These are phyloP conservation scores for Drosophila subobscura DNA, from an alignment of 1,140 invertebrate genomes.

Conservation along the genomic window DNA sequence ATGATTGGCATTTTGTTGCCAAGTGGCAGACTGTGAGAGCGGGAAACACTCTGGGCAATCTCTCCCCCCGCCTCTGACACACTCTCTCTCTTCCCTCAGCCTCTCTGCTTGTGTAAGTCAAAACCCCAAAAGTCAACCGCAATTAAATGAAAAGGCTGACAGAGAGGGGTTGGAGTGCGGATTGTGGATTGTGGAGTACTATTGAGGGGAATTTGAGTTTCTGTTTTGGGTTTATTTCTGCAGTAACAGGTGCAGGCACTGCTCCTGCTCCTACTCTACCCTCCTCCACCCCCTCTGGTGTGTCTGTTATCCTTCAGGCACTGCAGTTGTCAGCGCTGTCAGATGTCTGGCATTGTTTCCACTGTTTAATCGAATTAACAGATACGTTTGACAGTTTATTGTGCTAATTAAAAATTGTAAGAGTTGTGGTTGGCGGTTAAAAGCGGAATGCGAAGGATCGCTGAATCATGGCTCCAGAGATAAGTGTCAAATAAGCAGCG, in stretches of 20 bases:
- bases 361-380: constrained; percentile 65
- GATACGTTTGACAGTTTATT: constrained; percentile 60
- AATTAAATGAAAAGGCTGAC: constrained; percentile 76
- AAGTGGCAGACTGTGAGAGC: constrained; percentile 29
- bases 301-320: constrained; percentile 10
- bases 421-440: background rate
- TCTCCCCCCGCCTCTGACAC: background rate
- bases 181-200: constrained; percentile 34
- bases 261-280: background rate
- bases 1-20: constrained; percentile 79
- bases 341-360: constrained; percentile 16
- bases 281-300: background rate
- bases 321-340: constrained; percentile 52
- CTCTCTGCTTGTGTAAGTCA: constrained; percentile 45
- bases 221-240: constrained; percentile 49
- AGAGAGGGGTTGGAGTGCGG: constrained; percentile 12
- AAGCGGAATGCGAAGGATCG: no score
- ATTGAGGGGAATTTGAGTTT: constrained; percentile 45
- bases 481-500: no score
- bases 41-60: background rate
- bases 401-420: constrained; percentile 58
- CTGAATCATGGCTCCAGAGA: no score
- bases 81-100: constrained; percentile 12
- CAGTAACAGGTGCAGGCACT: constrained; percentile 26
- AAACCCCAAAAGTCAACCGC: constrained; percentile 79